These are phyloP conservation scores for Coregonus ussuriensis DNA, from an alignment of 2,797 vertebrate genomes.

Conservation along the genomic window DNA sequence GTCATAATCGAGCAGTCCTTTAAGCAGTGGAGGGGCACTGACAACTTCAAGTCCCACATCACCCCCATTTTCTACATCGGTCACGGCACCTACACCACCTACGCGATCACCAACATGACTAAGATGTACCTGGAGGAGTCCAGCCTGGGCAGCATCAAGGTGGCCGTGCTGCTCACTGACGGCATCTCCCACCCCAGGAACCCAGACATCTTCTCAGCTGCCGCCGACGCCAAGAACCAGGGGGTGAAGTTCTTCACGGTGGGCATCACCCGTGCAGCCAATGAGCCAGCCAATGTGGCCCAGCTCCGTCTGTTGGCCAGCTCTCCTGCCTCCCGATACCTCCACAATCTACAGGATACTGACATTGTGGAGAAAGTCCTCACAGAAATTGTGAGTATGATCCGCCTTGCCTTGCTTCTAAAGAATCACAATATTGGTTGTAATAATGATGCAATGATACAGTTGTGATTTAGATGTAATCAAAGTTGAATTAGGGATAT, in stretches of 20 bases:
- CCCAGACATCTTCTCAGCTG: conserved; percentile 90
- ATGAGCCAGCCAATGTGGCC: conserved; percentile 81
- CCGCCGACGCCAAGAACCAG: conserved; percentile 88
- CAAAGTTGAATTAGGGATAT: background rate
- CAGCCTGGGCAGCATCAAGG: conserved; percentile 74
- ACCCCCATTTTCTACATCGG: conserved; percentile 84
- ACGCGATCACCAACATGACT: conserved; percentile 92
- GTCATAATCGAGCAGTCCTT: conserved; percentile 87
- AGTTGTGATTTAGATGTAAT: background rate
- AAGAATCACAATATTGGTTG: background rate
- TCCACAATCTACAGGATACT: conserved; percentile 85
- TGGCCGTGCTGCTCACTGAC: conserved; percentile 84
- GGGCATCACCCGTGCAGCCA: conserved; percentile 85
- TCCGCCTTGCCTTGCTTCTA: background rate
- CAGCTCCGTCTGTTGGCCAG: conserved; percentile 86
- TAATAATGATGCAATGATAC: background rate
- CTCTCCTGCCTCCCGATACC: conserved; percentile 78
- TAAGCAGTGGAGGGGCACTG: conserved; percentile 82
- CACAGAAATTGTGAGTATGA: conserved; percentile 82
- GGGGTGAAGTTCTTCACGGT: conserved; percentile 85
- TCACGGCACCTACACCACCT: conserved; percentile 90
- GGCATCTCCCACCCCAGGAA: conserved; percentile 89
- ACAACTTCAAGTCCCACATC: conserved; percentile 82
- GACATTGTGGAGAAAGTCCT: conserved; percentile 80
- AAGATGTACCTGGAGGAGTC: conserved; percentile 86